A percentile compares a stretch with the other conserved stretches of the same genome.
Evolutionary conservation across 2,888 invertebrate genomes (phyloP).

Genomic region (Zygaena filipendulae): DNA sequence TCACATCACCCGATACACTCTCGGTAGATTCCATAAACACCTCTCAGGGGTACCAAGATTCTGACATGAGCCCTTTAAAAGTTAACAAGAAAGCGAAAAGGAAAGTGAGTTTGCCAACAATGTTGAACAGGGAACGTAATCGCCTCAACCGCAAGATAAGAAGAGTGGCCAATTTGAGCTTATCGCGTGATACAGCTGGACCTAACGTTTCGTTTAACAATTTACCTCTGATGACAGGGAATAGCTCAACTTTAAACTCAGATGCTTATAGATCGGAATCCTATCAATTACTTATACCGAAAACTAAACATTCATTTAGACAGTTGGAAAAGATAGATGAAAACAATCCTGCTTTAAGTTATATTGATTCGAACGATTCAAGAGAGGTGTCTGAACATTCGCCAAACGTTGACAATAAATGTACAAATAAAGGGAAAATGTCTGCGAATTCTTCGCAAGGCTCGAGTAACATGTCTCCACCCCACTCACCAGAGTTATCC

Average conservation of each 20-base stretch:
- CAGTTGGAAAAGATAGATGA: constrained; percentile 35
- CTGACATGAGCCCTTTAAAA: constrained; percentile 33
- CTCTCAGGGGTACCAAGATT: constrained; percentile 47
- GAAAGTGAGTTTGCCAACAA: constrained; percentile 20
- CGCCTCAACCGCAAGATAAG: constrained; percentile 20
- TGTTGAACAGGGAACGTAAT: constrained; percentile 21
- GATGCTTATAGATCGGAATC: constrained; percentile 44
- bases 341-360: constrained; percentile 16
- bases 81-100: constrained; percentile 25
- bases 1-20: constrained; percentile 22
- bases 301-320: constrained; percentile 16
- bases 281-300: constrained; percentile 36
- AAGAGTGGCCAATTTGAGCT: constrained; percentile 12
- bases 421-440: constrained; percentile 3
- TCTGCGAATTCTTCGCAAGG: constrained; percentile 14
- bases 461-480: constrained; percentile 42
- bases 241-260: constrained; percentile 24
- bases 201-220: neutral
- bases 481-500: constrained; percentile 49
- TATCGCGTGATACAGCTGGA: neutral
- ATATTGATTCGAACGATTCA: constrained; percentile 10
- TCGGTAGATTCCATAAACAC: constrained; percentile 33
- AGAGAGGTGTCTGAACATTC: constrained; percentile 1
- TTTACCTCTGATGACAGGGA: neutral
- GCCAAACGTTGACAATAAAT: neutral